Evolutionary conservation across 2,888 invertebrate genomes (phyloP).

Genomic region (Philonicus albiceps): DNA sequence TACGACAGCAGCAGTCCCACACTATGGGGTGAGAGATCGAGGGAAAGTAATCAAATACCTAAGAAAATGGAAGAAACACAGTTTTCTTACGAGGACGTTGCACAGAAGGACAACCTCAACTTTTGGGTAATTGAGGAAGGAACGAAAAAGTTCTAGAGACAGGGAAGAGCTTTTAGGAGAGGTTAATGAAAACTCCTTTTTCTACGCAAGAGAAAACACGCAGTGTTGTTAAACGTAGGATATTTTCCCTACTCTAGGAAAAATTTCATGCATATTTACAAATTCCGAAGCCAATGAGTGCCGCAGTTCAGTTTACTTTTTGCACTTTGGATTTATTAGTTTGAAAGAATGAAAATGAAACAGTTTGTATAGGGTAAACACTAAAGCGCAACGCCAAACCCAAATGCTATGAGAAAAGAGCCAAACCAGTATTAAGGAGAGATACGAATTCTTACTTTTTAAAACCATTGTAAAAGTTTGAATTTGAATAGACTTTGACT

Average conservation of each 20-base stretch:
- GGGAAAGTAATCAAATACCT: slow-evolving; percentile 24
- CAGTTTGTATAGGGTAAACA: too few species aligned
- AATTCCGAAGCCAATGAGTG: too few species aligned
- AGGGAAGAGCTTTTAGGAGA: slow-evolving; percentile 17
- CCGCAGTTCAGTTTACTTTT: too few species aligned
- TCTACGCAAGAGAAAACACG: neutral
- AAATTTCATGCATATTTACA: neutral
- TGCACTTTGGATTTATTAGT: too few species aligned
- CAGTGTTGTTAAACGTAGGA: neutral
- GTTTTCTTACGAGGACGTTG: neutral
- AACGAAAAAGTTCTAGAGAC: neutral
- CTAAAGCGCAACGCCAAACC: too few species aligned
- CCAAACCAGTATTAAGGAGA: too few species aligned
- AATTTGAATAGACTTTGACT: too few species aligned
- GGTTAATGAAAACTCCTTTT: slow-evolving; percentile 15
- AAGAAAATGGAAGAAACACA: slow-evolving; percentile 4
- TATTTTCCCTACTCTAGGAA: neutral
- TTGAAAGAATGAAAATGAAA: too few species aligned
- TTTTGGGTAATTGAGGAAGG: neutral
- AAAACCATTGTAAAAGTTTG: too few species aligned
- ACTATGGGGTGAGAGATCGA: neutral
- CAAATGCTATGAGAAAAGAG: too few species aligned
- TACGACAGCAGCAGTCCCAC: neutral
- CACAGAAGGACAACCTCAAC: neutral
- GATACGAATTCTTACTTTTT: too few species aligned